Conservation (phyloP, 2,113 vertebrate genomes). For the Strix uralensis region DNA sequence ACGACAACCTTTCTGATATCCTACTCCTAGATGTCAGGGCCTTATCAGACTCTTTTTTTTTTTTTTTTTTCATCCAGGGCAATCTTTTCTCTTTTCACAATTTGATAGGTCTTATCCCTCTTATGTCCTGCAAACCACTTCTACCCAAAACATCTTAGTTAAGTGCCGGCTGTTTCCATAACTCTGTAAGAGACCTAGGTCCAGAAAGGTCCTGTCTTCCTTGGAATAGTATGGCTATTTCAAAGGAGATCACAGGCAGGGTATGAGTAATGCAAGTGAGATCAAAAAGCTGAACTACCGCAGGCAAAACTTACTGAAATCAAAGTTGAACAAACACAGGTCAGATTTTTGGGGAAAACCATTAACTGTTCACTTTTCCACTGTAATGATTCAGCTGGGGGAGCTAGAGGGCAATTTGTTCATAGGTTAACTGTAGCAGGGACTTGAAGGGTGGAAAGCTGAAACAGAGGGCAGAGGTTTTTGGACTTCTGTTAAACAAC, state of each 20-base stretch:
- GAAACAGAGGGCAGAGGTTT: not conserved
- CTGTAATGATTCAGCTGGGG: slow-evolving; percentile 54
- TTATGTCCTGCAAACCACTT: not conserved
- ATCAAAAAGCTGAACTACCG: not conserved
- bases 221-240: not conserved
- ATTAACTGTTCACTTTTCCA: slow-evolving; percentile 1
- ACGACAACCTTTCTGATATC: not conserved
- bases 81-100: not conserved
- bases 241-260: not conserved
- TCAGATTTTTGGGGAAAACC: not conserved
- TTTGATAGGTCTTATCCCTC: not conserved
- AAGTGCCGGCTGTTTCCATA: not conserved
- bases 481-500: not conserved
- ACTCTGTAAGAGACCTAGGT: not conserved
- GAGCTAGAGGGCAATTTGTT: slow-evolving; percentile 64
- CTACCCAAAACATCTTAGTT: not conserved
- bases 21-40: not conserved
- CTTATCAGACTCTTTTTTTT: not conserved
- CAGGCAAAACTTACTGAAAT: not conserved
- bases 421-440: slow-evolving; percentile 4
- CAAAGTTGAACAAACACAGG: not conserved
- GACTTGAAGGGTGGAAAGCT: not conserved
- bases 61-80: not conserved
- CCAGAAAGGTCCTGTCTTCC: not conserved
- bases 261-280: not conserved